Evolutionary conservation across 2,797 vertebrate genomes (phyloP), one percentile per base, ranked within the genome.

Genomic region (Enteromius trimaculatus): DNA sequence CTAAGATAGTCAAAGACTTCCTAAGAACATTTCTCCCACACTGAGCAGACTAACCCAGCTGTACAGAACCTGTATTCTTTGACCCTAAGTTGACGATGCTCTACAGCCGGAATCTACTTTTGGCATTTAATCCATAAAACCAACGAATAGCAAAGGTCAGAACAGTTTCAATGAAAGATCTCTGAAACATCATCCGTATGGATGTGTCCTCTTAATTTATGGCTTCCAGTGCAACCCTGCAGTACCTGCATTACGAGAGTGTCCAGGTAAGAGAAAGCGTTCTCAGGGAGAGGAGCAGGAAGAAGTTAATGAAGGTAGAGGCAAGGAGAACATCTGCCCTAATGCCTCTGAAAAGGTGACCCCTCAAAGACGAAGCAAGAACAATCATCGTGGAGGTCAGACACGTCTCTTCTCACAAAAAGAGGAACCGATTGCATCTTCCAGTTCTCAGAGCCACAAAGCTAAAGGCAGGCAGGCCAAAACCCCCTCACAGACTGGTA

Each of bases 251-350:
- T 77, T 89, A 62, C 82, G 82, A 39, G 90, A 91, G 68, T 82
- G 86, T 37, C 85, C 86, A 3, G 77, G 91, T 23, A 95, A 94
- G 87, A 93, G 92, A 88, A 95, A 94, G 85, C 86, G 95, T 17
- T 88, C 76, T 21, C 81, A 6, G 1, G 26, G 23, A 13, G 69
- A 76, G 0, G 84, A 89, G 34, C 88, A 85, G 16, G 86, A 87
- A 0, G 3, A 37, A 3, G 74, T 70, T 1, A 58, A 62, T 0
- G 79, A 82, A 66, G 60, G 26, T 26, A 82, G 9, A 10, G 90
- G 87, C 47, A 89, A 93, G 2, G 94, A 95, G 88, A 96, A 96
- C 49, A 9, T 80, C 26, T 93, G 91, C 86, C 93, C 93, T 0
- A 94, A 93, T 13, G 47, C 81, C 2, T 39, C 58, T 21, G 87